A percentile compares a stretch with the other conserved stretches of the same genome.
Conservation (phyloP, 2,888 invertebrate species). For the Aethes cnicana region DNA sequence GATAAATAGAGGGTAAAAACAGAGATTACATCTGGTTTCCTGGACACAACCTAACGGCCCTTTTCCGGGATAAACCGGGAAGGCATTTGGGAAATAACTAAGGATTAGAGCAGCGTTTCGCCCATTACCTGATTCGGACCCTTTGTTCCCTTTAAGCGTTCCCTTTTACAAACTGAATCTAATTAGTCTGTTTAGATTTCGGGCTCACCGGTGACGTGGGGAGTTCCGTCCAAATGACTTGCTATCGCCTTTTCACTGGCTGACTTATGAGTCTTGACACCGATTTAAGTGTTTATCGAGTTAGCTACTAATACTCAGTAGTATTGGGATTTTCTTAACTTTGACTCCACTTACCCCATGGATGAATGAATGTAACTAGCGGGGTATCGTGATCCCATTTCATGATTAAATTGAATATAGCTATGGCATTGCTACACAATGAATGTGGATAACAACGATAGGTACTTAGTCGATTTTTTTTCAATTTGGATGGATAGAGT, state of each 20-base stretch:
- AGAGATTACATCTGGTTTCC: background rate
- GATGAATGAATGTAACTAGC: no score
- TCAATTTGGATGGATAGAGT: no score
- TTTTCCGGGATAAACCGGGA: conserved; percentile 31
- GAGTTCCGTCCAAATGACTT: background rate
- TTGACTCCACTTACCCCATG: no score
- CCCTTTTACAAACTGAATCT: conserved; percentile 33
- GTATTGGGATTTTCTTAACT: no score
- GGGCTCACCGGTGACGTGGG: background rate
- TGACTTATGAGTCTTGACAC: background rate
- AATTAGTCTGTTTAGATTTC: conserved; percentile 31
- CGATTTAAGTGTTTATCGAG: no score
- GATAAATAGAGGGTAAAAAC: background rate
- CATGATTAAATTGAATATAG: no score
- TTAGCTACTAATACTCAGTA: no score
- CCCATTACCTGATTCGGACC: conserved; percentile 43
- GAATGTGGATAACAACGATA: no score
- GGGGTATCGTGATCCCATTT: no score
- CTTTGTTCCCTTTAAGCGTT: conserved; percentile 42
- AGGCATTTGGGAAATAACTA: conserved; percentile 37
- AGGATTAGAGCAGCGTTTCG: conserved; percentile 38
- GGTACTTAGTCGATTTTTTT: no score
- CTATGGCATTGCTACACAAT: no score
- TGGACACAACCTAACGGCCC: conserved; percentile 14
- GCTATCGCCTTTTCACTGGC: background rate